Base-by-base conservation (phyloP, 1,140 invertebrate genomes). In the Calliopsis andreniformis region DNA sequence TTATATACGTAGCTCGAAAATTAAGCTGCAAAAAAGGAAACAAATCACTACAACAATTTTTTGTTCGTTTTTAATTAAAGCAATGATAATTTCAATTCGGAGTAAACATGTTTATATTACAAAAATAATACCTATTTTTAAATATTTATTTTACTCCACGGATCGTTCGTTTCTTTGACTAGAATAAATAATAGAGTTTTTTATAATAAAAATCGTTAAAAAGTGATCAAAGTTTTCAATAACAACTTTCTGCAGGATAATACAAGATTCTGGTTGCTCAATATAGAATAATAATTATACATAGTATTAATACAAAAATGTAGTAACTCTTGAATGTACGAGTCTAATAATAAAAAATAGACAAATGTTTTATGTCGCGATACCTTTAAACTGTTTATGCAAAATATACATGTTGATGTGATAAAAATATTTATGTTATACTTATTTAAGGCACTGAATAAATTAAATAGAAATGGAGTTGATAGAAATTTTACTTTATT, bases 131-230 rank as follows among this genome's bases (percentile, higher is more conserved):
- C 20, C 4, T 70, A 35, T 30, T 53, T 64, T 49, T 12, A 53
- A 62, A 64, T 64, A 63, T 23, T 76, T 32, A 49, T 30, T 68
- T 69, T 28, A 25, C 43, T 12, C 12, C 25, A 28, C 25, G 20
- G 49, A 82, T 81, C 42, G 58, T 45, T 80, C 66, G 56, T 81
- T 78, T 72, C 56, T 78, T 53, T 83, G 79, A 83, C 81, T 83
- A 82, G 69, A 83, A 61, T 73, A 47, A 82, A 66, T 16, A 67
- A 58, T 58, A 28, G 30, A 80, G 71, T 68, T 75, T 63, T 35
- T 39, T n/a, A 10, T 45, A 56, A 53, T 66, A 76, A 56, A n/a
- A 64, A 42, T 39, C 35, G 53, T 35, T 63, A 64, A 53, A 76
- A 62, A 69, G n/a, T 66, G 30, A 23, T 51, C 3, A 12, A 76